These are phyloP conservation scores for Gari tellinella DNA, from an alignment of 2,888 invertebrate species.

Conservation along the genomic window DNA sequence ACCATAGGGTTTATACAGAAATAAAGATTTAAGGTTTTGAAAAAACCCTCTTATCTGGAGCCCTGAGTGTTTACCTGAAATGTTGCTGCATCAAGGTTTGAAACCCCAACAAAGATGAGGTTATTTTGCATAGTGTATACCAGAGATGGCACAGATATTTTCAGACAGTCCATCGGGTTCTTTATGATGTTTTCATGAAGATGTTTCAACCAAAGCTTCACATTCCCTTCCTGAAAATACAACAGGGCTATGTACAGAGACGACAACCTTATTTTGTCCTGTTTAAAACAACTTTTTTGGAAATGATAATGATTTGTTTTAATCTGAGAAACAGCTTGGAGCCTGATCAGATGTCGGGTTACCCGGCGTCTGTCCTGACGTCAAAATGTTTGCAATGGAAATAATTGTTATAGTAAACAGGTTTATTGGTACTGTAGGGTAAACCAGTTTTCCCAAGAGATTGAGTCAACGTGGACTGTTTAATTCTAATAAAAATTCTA, in stretches of 20 bases:
- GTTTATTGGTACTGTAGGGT: no score
- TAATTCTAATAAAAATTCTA: no score
- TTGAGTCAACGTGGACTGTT: no score
- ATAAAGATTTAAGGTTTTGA: no score
- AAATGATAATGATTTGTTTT: background rate
- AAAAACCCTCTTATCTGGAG: no score
- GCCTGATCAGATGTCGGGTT: no score
- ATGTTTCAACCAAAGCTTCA: constrained; percentile 69
- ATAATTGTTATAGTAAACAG: no score
- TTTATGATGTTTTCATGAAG: constrained; percentile 79
- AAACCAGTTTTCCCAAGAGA: no score
- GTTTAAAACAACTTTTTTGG: background rate
- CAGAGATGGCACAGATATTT: constrained; percentile 95
- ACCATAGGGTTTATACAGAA: no score
- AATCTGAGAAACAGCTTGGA: no score
- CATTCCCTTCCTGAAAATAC: constrained; percentile 42
- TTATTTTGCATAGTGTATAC: constrained; percentile 99
- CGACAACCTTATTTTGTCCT: background rate
- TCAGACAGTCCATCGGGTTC: constrained; percentile 88
- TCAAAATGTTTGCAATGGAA: no score
- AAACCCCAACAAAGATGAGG: constrained; percentile 97
- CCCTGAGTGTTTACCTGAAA: constrained; percentile 92
- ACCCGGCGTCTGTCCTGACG: no score
- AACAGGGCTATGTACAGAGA: background rate
- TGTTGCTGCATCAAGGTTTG: constrained; percentile 99